Percentiles rank a stretch among this genome's conserved stretches.
Conservation (phyloP, 2,888 invertebrate species). For the Papilio demoleus region DNA sequence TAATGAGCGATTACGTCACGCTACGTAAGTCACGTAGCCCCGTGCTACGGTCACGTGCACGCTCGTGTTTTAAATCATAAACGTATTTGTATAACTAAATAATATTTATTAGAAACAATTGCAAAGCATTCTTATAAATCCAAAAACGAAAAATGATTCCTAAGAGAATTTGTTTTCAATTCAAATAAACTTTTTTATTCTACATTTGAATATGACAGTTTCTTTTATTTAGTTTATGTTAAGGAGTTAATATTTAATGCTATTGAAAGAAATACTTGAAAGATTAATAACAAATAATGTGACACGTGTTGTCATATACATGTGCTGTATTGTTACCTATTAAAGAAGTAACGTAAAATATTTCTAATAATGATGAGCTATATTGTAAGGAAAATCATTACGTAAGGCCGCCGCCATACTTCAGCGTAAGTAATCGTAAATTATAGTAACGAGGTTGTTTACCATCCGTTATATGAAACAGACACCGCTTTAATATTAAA, state of each 20-base stretch:
- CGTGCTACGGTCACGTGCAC: not conserved
- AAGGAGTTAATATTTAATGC: no score
- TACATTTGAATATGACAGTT: no score
- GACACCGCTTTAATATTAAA: conserved; percentile 28
- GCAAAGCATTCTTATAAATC: not conserved
- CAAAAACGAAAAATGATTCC: no score
- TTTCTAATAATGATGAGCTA: conserved; percentile 13
- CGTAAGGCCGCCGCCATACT: conserved; percentile 15
- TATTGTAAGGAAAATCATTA: conserved; percentile 1
- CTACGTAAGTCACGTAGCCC: conserved; percentile 14
- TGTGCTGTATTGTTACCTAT: not conserved
- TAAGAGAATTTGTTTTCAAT: no score
- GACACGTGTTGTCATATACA: no score
- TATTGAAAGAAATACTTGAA: no score
- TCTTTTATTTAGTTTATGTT: no score
- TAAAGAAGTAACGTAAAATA: not conserved
- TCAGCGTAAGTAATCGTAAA: conserved; percentile 31
- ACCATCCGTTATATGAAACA: conserved; percentile 30
- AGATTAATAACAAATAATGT: no score
- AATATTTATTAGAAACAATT: not conserved
- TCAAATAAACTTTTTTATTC: no score
- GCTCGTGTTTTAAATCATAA: conserved; percentile 7
- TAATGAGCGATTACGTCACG: conserved; percentile 29
- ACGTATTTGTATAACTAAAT: not conserved
- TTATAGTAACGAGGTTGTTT: conserved; percentile 27